These are phyloP conservation scores for Zosterops hypoxanthus DNA, from an alignment of 2,113 vertebrate species.

Conservation along the genomic window DNA sequence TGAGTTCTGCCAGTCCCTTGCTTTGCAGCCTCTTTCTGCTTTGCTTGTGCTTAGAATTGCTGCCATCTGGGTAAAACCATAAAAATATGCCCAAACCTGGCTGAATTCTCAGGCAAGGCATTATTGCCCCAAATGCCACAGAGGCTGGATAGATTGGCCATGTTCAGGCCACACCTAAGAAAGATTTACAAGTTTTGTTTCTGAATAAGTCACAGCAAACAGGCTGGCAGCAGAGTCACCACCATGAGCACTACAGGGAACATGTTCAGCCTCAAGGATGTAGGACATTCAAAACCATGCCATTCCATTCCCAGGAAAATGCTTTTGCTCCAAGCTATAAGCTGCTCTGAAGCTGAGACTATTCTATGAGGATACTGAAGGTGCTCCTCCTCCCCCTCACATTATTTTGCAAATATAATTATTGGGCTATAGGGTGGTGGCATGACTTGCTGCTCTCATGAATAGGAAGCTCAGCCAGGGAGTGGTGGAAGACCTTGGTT, in stretches of 20 bases:
- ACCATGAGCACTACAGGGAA: not conserved
- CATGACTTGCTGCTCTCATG: not conserved
- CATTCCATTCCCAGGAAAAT: not conserved
- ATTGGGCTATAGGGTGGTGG: not conserved
- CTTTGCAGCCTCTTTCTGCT: not conserved
- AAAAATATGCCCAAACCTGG: not conserved
- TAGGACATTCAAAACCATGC: not conserved
- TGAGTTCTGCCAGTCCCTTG: not conserved
- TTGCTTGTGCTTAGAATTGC: not conserved
- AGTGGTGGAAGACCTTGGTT: not conserved
- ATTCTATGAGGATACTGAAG: not conserved
- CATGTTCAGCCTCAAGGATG: not conserved
- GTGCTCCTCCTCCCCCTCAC: not conserved
- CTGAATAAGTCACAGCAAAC: not conserved
- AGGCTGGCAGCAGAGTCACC: not conserved
- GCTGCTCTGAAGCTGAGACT: not conserved
- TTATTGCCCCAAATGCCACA: not conserved
- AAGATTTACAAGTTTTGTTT: not conserved
- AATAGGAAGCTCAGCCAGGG: not conserved
- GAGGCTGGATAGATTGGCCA: fast-evolving
- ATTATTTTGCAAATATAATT: slow-evolving; percentile 39
- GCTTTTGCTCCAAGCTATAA: not conserved
- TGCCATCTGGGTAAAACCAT: not conserved
- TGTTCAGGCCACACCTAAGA: not conserved
- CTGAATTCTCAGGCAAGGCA: not conserved